phyloP scores from a whole-genome alignment of 2,113 vertebrate genomes.

The Sporophila hypoxantha region DNA sequence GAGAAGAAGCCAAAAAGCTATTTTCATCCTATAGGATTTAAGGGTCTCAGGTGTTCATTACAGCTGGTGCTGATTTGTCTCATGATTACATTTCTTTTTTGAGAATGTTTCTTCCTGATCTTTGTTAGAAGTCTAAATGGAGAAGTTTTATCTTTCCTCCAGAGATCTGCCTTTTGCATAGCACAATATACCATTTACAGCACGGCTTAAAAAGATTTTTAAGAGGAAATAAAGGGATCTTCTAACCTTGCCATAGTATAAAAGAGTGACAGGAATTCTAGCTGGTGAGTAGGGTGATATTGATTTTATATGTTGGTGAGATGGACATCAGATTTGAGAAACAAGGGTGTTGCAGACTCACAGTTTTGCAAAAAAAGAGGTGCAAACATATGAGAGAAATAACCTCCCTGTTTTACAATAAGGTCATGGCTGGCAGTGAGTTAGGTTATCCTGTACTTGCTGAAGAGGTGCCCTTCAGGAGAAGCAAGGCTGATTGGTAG shows the following conservation, averaged over 20 bases:
- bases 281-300: not conserved
- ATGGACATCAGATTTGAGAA: not conserved
- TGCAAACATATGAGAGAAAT: not conserved
- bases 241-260: not conserved
- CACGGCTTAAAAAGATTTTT: conserved; percentile 17
- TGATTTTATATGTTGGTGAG: not conserved
- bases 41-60: conserved; percentile 42
- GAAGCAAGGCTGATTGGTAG: not conserved
- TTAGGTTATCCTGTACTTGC: not conserved
- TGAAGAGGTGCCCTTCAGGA: not conserved
- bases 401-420: not conserved
- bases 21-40: conserved; percentile 23
- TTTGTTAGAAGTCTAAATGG: conserved; percentile 36
- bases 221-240: conserved; percentile 28
- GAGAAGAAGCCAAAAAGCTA: not conserved
- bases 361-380: not conserved
- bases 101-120: not conserved
- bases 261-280: not conserved
- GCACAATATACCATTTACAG: conserved; percentile 16
- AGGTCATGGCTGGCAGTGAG: not conserved
- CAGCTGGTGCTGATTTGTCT: conserved; percentile 10
- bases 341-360: not conserved
- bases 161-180: conserved; percentile 13
- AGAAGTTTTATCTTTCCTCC: conserved; percentile 45
- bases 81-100: conserved; percentile 44